Base-by-base conservation (phyloP, 2,797 vertebrate genomes). In the Limnodromus scolopaceus region DNA sequence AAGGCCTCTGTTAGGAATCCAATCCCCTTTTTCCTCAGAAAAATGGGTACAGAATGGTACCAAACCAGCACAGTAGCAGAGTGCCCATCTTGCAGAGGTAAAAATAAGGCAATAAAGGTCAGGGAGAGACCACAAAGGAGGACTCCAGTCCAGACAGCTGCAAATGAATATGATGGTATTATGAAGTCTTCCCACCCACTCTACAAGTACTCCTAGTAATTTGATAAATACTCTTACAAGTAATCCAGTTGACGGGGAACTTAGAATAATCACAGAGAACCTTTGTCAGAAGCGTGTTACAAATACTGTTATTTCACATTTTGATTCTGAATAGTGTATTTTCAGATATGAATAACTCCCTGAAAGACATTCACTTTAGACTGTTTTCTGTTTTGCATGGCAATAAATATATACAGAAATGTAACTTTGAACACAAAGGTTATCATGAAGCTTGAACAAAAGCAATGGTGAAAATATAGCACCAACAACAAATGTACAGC, bases 401-500 rank as follows among this genome's bases (percentile, higher is more conserved):
- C 34, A 78, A 61, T 48, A 64, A 75, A 84, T 28, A 58, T 3
- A 65, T 2, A 20, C 6, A 39, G 16, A 63, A 87, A 53, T 13
- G 8, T 16, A 51, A 34, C 16, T 41, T 10, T 24, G 36, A 68
- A 36, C 24, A 41, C 13, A 61, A 82, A 84, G 36, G 14, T 78
- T 72, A 38, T 27, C 11, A 19, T 0, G 1, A 84, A 68, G 38
- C 78, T 87, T 71, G 32, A 89, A 63, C 25, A 74, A 53, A 63
- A 32, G 13, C 28, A 36, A 4, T 11, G 24, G 28, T 43, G 36
- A 60, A 39, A 87, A 41, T 13, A 25, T 27, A 66, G n/a, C 28
- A n/a, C 32, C 41, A 39, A 13, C 16, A 55, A 28, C 24, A 55
- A 48, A 49, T 0, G 1, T 6, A 27, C 2, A 23, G 6, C 36